Evolutionary conservation across 2,113 vertebrate species (phyloP).

Genomic region (Charina bottae): DNA sequence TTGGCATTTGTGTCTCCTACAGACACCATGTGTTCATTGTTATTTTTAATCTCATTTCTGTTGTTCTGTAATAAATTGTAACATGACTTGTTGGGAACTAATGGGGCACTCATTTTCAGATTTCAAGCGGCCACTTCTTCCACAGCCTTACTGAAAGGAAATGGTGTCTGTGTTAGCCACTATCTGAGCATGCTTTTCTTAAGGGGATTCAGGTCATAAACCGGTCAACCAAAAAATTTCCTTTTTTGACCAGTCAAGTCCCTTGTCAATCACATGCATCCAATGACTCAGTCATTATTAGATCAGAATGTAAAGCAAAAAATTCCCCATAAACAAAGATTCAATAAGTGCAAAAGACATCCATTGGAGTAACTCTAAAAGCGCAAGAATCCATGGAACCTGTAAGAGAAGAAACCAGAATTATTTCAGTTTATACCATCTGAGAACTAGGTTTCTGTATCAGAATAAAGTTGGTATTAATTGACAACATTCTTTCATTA

Average conservation of each 20-base stretch:
- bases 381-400: conserved; percentile 60
- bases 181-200: conserved; percentile 39
- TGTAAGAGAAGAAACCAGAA: conserved; percentile 40
- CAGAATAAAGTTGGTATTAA: neutral
- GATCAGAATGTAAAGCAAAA: conserved; percentile 24
- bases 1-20: conserved; percentile 80
- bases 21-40: conserved; percentile 70
- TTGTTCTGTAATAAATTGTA: conserved; percentile 72
- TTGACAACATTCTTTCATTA: neutral
- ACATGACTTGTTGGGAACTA: conserved; percentile 71
- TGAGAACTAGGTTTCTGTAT: neutral
- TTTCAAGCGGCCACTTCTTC: conserved; percentile 37
- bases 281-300: conserved; percentile 30
- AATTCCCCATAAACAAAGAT: conserved; percentile 23
- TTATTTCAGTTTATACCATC: conserved; percentile 1
- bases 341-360: conserved; percentile 50
- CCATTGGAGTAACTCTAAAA: conserved; percentile 52
- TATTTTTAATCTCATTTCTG: conserved; percentile 69
- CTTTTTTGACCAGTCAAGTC: conserved; percentile 30
- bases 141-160: conserved; percentile 30
- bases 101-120: conserved; percentile 73
- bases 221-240: conserved; percentile 26
- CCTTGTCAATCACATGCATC: conserved; percentile 50
- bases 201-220: conserved; percentile 40
- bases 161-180: conserved; percentile 11